Evolutionary conservation across 1,140 invertebrate species (phyloP).

Genomic region (Heliconius congener): DNA sequence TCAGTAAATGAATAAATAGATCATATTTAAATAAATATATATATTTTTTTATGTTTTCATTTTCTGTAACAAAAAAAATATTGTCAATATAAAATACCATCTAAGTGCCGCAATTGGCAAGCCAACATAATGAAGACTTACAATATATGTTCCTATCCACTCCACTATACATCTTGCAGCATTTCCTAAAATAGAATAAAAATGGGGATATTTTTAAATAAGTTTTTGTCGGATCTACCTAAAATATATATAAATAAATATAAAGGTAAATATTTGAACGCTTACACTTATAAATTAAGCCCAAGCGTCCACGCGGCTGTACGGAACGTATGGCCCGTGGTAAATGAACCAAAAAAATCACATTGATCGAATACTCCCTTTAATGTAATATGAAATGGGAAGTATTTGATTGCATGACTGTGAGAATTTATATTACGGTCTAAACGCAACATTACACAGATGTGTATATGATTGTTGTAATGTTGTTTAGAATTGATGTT

Average conservation of each 20-base stretch:
- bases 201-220: too few species aligned
- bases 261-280: background rate
- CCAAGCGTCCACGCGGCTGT: conserved; percentile 38
- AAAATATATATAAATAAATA: background rate
- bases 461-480: background rate
- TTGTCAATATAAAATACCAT: too few species aligned
- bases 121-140: too few species aligned
- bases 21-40: too few species aligned
- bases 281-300: conserved; percentile 30
- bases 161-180: too few species aligned
- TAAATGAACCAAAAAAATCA: conserved; percentile 78
- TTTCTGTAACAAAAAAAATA: too few species aligned
- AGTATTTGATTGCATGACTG: conserved; percentile 57
- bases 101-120: too few species aligned
- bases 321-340: conserved; percentile 60
- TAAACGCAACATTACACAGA: conserved; percentile 9
- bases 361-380: conserved; percentile 73
- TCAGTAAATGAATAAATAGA: too few species aligned
- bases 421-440: conserved; percentile 67
- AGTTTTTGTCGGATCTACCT: too few species aligned
- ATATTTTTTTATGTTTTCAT: too few species aligned
- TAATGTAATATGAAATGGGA: conserved; percentile 55
- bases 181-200: too few species aligned
- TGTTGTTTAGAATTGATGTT: background rate
- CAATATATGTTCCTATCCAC: too few species aligned